Conservation (phyloP, 2,113 vertebrate species). For the Sceloporus undulatus region DNA sequence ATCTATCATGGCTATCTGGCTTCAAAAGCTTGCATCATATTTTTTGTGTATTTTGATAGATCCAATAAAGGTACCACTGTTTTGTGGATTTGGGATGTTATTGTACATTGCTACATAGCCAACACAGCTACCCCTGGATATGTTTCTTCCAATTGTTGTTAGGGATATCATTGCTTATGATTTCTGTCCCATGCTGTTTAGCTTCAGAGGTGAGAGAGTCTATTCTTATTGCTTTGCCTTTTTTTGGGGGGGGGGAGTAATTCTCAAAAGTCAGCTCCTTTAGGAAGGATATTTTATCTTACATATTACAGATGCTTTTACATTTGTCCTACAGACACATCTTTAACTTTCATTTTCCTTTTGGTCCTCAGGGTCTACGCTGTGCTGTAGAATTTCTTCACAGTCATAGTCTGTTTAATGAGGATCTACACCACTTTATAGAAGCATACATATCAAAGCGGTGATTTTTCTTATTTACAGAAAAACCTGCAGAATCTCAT, state of each 20-base stretch:
- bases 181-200: neutral
- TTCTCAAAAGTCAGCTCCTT: neutral
- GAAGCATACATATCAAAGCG: neutral
- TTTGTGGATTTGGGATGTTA: no score
- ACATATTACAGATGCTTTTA: neutral
- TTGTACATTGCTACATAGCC: no score
- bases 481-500: neutral
- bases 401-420: neutral
- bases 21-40: no score
- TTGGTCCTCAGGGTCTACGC: neutral
- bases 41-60: no score
- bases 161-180: no score
- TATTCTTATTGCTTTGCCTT: neutral
- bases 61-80: no score
- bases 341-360: neutral
- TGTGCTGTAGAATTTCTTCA: neutral
- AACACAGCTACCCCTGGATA: no score
- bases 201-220: neutral
- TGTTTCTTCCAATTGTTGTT: no score
- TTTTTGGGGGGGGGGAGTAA: neutral
- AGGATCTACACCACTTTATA: neutral
- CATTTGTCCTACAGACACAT: neutral
- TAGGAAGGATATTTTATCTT: neutral
- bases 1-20: neutral
- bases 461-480: neutral